phyloP scores from a whole-genome alignment of 2,113 vertebrate genomes.

The Choloepus hoffmanni region DNA sequence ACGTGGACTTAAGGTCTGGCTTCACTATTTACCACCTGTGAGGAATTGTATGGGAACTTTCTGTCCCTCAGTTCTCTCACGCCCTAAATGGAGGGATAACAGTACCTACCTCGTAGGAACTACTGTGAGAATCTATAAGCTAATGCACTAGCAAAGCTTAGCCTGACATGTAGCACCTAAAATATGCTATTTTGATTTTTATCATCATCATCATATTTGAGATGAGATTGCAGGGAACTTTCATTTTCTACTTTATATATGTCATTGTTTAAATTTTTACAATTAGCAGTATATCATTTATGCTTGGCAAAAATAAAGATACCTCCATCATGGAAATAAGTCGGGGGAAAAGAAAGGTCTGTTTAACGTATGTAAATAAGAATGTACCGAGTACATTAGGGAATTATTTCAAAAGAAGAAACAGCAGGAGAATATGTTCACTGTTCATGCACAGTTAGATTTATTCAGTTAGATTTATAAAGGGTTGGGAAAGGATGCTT shows the following conservation, averaged over 20 bases:
- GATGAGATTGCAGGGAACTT: not conserved
- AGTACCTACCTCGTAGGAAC: not conserved
- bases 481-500: not conserved
- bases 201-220: not conserved
- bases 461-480: not conserved
- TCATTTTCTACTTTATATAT: not conserved
- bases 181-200: not conserved
- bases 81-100: not conserved
- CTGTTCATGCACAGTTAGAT: not conserved
- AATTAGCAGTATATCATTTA: not conserved
- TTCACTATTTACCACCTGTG: not conserved
- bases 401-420: not conserved
- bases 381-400: not conserved
- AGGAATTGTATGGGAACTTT: not conserved
- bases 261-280: not conserved
- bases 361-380: not conserved
- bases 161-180: not conserved
- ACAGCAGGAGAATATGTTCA: not conserved
- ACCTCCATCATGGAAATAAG: not conserved
- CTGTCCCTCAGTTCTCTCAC: not conserved
- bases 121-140: not conserved
- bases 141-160: not conserved
- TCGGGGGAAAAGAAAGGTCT: not conserved
- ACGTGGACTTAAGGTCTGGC: not conserved
- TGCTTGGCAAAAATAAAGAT: constrained; percentile 13